Evolutionary conservation across 2,797 vertebrate species (phyloP), one percentile per base, ranked within the genome.

Genomic region (Arrhamphus sclerolepis): DNA sequence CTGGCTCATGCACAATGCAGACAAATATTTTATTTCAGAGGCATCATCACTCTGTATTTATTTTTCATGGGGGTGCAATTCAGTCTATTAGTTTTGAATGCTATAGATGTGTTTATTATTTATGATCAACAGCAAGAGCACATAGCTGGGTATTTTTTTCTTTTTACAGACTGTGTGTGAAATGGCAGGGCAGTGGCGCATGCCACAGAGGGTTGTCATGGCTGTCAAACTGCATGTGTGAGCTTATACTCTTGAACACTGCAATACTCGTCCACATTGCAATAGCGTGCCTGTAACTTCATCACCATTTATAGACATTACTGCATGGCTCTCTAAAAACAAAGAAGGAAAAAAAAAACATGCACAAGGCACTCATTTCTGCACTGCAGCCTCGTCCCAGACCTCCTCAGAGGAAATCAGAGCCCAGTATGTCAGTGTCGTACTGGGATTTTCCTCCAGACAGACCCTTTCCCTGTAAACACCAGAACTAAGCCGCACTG

Each of bases 131-230:
- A 61, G 61, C 55, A 46, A 75, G 56, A 80, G 66, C 75, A 59
- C 46, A 52, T 52, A 55, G 7, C 17, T 58, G 67, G 56, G 39
- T 21, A 16, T 7, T 24, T 41, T 46, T 72, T 55, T 53, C 44
- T 65, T 52, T 47, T 29, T 5, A 16, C 22, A 63, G 64, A 57
- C 61, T 18, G 1, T 64, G 68, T 74, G 46, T 74, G 58, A 78
- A 62, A 60, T 50, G 69, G 56, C 75, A 74, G 83, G 72, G 78
- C 74, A 75, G 85, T 78, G 80, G 80, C 65, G 42, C 81, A 77
- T 86, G 82, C 80, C 82, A 80, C 78, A 76, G 72, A 85, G 82
- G 83, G 81, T 83, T 86, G 74, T 78, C 70, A 80, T 87, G 77
- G 81, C 78, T 80, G 63, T 86, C 55, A 75, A 77, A 64, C 75